A percentile compares a stretch with the other conserved stretches of the same genome.
phyloP scores from a whole-genome alignment of 1,140 invertebrate species.

The Anastatus disparis region DNA sequence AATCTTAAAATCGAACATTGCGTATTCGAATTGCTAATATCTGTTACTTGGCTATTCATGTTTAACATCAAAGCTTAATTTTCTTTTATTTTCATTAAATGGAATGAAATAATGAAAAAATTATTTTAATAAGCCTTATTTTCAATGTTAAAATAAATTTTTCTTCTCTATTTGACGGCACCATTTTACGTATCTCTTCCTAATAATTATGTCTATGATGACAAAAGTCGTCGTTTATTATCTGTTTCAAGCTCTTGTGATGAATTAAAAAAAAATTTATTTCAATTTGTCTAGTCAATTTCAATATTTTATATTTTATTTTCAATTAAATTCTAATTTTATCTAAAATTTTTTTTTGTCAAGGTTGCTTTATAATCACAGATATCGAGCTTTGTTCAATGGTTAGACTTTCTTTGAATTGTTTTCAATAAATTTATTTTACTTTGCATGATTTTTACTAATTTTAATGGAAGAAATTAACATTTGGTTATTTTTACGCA shows the following conservation, averaged over 20 bases:
- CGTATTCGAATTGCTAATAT: conserved; percentile 15
- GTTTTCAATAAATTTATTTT: no score
- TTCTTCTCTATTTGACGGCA: conserved; percentile 14
- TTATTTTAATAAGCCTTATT: conserved; percentile 9
- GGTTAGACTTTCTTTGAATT: no score
- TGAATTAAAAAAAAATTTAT: not conserved
- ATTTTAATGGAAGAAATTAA: no score
- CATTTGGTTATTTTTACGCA: no score
- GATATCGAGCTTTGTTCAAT: conserved; percentile 34
- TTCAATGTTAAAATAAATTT: not conserved
- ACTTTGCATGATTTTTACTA: no score
- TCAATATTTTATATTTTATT: conserved; percentile 4
- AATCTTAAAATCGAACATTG: conserved; percentile 24
- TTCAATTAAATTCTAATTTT: conserved; percentile 11
- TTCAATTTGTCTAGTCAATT: not conserved
- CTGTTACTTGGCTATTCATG: conserved; percentile 10
- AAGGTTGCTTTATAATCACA: conserved; percentile 38
- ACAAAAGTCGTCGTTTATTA: conserved; percentile 1
- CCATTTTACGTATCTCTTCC: conserved; percentile 27
- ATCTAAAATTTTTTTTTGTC: no score
- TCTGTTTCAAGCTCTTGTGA: not conserved
- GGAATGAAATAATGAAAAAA: not conserved
- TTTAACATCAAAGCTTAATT: conserved; percentile 33
- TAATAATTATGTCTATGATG: not conserved
- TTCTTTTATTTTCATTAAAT: conserved; percentile 13